Evolutionary conservation across 92 coral and sea anemone species (phyloP).

Genomic region (Umimayanthus chanpuru): DNA sequence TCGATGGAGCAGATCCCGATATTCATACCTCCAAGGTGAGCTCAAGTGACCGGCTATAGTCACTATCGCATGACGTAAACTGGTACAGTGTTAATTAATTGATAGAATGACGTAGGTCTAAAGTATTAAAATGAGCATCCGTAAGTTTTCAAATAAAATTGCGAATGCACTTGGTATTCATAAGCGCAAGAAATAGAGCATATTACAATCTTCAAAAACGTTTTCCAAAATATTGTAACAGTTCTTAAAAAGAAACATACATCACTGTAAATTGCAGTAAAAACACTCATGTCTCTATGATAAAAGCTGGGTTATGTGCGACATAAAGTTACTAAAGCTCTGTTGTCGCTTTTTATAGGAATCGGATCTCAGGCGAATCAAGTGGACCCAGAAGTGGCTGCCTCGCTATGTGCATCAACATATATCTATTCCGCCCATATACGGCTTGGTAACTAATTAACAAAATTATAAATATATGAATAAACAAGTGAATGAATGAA

Average conservation of each 20-base stretch:
- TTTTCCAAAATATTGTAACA: too few relatives aligned
- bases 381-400: constrained; percentile 80
- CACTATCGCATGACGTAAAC: not conserved
- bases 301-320: not conserved
- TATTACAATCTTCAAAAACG: too few relatives aligned
- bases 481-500: too few relatives aligned
- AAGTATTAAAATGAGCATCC: too few relatives aligned
- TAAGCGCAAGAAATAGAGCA: too few relatives aligned
- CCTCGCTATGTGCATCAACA: constrained; percentile 78
- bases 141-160: too few relatives aligned
- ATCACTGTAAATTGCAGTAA: too few relatives aligned
- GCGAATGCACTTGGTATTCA: too few relatives aligned
- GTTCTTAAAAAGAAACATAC: too few relatives aligned
- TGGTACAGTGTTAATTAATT: not conserved
- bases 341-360: not conserved
- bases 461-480: not conserved
- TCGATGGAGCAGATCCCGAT: constrained; percentile 89
- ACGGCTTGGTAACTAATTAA: constrained; percentile 66
- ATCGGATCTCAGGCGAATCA: constrained; percentile 79
- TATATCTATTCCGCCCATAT: constrained; percentile 69
- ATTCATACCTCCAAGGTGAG: constrained; percentile 75
- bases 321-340: not conserved
- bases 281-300: too few relatives aligned
- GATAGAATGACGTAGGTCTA: not conserved
- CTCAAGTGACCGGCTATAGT: not conserved